Conservation (phyloP, 2,113 vertebrate species). For the Cynoglossus semilaevis region DNA sequence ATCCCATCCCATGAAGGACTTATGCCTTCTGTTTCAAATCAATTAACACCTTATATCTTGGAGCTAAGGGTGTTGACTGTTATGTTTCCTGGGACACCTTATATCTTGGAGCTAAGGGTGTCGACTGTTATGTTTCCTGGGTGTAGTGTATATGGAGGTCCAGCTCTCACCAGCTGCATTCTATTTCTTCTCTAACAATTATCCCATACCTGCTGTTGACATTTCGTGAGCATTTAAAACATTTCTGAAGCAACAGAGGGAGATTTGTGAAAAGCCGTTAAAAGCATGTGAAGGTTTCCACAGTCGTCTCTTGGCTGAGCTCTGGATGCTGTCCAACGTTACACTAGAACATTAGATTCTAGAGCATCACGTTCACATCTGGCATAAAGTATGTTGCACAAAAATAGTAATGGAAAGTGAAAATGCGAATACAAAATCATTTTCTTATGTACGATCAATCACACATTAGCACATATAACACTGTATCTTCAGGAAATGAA, state of each 20-base stretch:
- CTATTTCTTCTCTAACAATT: slow-evolving; percentile 11
- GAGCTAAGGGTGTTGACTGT: too few relatives aligned
- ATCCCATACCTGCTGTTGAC: slow-evolving; percentile 19
- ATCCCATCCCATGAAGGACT: slow-evolving; percentile 9
- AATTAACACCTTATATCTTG: slow-evolving; percentile 37
- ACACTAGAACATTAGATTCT: slow-evolving; percentile 11
- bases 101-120: slow-evolving; percentile 15
- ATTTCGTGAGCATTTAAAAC: not conserved
- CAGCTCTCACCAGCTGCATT: slow-evolving; percentile 9
- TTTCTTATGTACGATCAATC: too few relatives aligned
- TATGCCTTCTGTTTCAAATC: slow-evolving; percentile 34
- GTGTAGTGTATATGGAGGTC: slow-evolving; percentile 26
- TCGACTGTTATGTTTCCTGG: slow-evolving; percentile 15
- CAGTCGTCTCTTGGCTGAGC: slow-evolving; percentile 6
- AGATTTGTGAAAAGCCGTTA: not conserved
- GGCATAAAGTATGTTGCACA: not conserved
- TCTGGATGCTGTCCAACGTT: not conserved
- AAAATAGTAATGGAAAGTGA: not conserved
- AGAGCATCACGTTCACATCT: not conserved
- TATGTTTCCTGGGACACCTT: too few relatives aligned
- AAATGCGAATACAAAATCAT: too few relatives aligned
- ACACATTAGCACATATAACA: too few relatives aligned
- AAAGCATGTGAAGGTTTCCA: slow-evolving; percentile 13
- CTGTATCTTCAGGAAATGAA: too few relatives aligned
- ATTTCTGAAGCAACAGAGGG: not conserved